These are phyloP conservation scores for Prenolepis imparis DNA, from an alignment of 2,888 invertebrate species.

Conservation along the genomic window DNA sequence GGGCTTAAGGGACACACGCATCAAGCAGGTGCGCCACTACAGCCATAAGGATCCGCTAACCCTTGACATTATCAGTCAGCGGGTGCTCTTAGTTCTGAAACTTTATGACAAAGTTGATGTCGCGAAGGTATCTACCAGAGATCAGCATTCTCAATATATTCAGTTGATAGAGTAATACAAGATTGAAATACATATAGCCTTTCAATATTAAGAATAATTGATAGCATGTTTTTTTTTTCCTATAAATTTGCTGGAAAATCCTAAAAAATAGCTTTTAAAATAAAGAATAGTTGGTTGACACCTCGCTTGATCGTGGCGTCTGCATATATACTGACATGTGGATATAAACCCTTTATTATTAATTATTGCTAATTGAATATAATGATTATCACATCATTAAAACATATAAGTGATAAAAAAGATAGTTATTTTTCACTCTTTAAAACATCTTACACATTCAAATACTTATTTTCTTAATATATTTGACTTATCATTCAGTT, in stretches of 20 bases:
- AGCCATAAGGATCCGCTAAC: conserved; percentile 92
- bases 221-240: not conserved
- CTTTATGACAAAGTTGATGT: conserved; percentile 99
- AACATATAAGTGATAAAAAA: not conserved
- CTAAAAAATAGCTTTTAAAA: conserved; percentile 61
- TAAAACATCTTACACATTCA: conserved; percentile 1
- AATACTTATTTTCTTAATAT: not conserved
- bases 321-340: conserved; percentile 59
- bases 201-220: not conserved
- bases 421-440: not conserved
- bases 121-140: conserved; percentile 92
- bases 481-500: too few species aligned
- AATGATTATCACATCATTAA: not conserved
- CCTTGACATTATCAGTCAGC: conserved; percentile 93
- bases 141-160: conserved; percentile 29
- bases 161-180: conserved; percentile 11
- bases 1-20: conserved; percentile 89
- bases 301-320: conserved; percentile 83
- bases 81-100: conserved; percentile 97
- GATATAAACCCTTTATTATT: conserved; percentile 3
- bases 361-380: not conserved
- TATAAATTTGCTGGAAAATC: conserved; percentile 38
- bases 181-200: not conserved
- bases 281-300: conserved; percentile 64
- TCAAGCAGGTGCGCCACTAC: conserved; percentile 89